Conservation (phyloP, 2,797 vertebrate genomes). For the Oryzias sinensis region DNA sequence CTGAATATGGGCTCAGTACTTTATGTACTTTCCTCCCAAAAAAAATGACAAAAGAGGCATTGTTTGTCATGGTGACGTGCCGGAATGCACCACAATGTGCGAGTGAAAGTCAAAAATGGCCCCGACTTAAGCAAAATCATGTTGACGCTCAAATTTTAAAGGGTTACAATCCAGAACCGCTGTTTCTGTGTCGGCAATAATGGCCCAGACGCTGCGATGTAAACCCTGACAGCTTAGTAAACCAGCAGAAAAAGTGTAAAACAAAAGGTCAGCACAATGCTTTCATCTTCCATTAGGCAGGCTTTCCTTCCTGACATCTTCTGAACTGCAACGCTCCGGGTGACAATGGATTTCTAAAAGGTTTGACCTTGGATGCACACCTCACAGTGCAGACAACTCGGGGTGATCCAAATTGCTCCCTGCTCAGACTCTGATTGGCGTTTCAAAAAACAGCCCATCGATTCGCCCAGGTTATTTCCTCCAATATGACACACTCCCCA, state of each 20-base stretch:
- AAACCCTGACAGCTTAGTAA: slow-evolving; percentile 10
- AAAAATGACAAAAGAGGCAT: too few relatives aligned
- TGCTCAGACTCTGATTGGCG: slow-evolving; percentile 66
- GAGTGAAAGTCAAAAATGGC: too few relatives aligned
- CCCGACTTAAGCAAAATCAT: too few relatives aligned
- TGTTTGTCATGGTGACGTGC: too few relatives aligned
- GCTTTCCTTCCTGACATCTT: slow-evolving; percentile 28
- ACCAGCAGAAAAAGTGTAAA: slow-evolving; percentile 18
- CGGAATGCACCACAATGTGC: too few relatives aligned
- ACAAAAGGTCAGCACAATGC: slow-evolving; percentile 29
- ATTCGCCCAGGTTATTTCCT: slow-evolving; percentile 61
- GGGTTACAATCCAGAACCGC: background rate
- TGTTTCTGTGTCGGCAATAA: background rate
- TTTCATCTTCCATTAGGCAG: slow-evolving; percentile 27
- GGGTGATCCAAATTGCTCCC: slow-evolving; percentile 54
- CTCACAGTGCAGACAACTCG: slow-evolving; percentile 28
- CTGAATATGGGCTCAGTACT: background rate
- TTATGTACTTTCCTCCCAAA: too few relatives aligned
- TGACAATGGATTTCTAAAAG: slow-evolving; percentile 56
- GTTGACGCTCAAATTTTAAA: too few relatives aligned
- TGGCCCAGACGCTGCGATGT: background rate
- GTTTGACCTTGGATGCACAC: slow-evolving; percentile 54
- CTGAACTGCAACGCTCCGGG: slow-evolving; percentile 20
- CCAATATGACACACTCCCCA: slow-evolving; percentile 41
- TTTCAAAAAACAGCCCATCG: slow-evolving; percentile 59